A percentile compares a stretch with the other conserved stretches of the same genome.
These are phyloP conservation scores for Orycteropus afer DNA, from an alignment of 2,113 vertebrate genomes.

Conservation along the genomic window DNA sequence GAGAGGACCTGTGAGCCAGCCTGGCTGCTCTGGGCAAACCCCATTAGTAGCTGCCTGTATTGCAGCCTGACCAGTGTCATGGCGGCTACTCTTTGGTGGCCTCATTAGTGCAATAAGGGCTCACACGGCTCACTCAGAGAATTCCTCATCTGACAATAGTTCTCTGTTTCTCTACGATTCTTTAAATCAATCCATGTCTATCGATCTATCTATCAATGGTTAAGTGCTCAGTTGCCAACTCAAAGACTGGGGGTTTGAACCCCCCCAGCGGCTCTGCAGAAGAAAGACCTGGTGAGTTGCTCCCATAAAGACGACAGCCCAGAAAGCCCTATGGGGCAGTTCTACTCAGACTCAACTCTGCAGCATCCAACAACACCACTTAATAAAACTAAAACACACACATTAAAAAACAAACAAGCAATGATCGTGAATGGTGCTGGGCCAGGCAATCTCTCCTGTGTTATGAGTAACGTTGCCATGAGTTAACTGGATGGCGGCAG, in stretches of 20 bases:
- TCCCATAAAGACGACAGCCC: background rate
- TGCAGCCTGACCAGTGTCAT: background rate
- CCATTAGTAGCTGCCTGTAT: background rate
- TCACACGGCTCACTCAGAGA: background rate
- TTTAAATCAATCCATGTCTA: background rate
- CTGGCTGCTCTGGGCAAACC: background rate
- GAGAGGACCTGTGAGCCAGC: background rate
- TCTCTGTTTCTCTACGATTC: background rate
- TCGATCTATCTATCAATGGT: no score
- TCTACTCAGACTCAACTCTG: background rate
- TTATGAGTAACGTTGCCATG: no score
- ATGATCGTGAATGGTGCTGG: no score
- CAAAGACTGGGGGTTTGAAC: no score
- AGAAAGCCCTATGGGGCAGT: background rate
- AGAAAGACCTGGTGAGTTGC: background rate
- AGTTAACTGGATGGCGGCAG: no score
- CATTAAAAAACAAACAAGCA: background rate
- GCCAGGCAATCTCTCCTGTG: no score
- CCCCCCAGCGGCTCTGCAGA: no score
- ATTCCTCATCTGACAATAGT: background rate
- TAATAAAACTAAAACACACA: no score
- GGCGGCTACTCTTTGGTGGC: background rate
- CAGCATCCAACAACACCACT: no score
- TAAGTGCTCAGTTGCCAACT: no score
- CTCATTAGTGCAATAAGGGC: background rate